Evolutionary conservation across 2,113 vertebrate species (phyloP).

Genomic region (Labeo catla): DNA sequence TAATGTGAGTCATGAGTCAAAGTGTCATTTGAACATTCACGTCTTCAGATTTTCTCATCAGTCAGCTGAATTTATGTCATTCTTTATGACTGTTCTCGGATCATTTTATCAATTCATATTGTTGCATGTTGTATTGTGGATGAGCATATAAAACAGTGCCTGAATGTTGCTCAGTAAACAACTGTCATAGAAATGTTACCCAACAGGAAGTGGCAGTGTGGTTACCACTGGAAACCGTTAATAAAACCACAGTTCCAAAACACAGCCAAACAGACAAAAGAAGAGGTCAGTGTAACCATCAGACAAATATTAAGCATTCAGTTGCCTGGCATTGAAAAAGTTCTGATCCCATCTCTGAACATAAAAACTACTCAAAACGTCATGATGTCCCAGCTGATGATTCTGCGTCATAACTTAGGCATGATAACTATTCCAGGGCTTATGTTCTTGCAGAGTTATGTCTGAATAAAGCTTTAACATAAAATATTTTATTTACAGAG

Average conservation of each 20-base stretch:
- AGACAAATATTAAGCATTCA: not conserved
- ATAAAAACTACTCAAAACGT: not conserved
- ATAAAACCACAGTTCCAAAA: slow-evolving; percentile 30
- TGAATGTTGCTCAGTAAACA: slow-evolving; percentile 34
- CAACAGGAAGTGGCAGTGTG: slow-evolving; percentile 33
- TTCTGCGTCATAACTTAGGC: not conserved
- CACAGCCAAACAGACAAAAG: slow-evolving; percentile 14
- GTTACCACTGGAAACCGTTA: slow-evolving; percentile 54
- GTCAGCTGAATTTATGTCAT: not conserved
- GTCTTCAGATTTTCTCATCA: not conserved
- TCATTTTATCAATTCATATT: not conserved
- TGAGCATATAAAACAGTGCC: not conserved
- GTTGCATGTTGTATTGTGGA: not conserved
- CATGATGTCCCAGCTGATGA: not conserved
- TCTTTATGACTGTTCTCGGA: not conserved
- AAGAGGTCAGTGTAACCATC: not conserved
- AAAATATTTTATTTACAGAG: not conserved
- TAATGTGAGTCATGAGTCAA: not conserved
- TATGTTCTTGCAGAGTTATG: not conserved
- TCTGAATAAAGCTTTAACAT: not conserved
- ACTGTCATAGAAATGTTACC: slow-evolving; percentile 16
- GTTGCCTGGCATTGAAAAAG: not conserved
- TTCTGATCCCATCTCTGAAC: not conserved
- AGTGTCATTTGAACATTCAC: not conserved
- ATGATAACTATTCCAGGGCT: not conserved